A percentile compares a stretch with the other conserved stretches of the same genome.
These are phyloP conservation scores for Peromyscus leucopus DNA, from an alignment of 2,113 vertebrate genomes.

Conservation along the genomic window DNA sequence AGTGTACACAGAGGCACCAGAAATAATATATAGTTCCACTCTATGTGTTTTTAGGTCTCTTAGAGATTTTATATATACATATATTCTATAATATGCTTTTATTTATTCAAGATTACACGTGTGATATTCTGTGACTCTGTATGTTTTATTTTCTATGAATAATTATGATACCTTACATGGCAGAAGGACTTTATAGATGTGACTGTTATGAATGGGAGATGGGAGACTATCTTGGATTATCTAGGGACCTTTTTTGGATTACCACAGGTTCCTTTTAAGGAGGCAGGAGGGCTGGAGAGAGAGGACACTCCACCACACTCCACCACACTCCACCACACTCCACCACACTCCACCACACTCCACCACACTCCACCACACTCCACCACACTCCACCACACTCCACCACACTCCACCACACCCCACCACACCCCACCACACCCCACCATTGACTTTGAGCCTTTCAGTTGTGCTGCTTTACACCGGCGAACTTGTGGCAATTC, in stretches of 20 bases:
- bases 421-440: no score
- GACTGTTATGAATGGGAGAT: background rate
- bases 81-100: background rate
- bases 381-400: no score
- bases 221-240: background rate
- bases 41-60: background rate
- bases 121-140: background rate
- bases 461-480: background rate
- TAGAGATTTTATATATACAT: background rate
- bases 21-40: background rate
- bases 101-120: background rate
- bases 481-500: background rate
- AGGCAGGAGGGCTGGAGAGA: background rate
- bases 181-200: background rate
- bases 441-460: background rate
- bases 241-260: background rate
- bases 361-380: no score
- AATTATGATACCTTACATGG: background rate
- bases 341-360: no score
- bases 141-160: constrained; percentile 7
- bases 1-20: no score
- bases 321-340: no score
- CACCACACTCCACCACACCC: no score
- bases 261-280: background rate
- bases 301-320: no score